Evolutionary conservation across 2,888 invertebrate species (phyloP).

Genomic region (Abscondita cerata): DNA sequence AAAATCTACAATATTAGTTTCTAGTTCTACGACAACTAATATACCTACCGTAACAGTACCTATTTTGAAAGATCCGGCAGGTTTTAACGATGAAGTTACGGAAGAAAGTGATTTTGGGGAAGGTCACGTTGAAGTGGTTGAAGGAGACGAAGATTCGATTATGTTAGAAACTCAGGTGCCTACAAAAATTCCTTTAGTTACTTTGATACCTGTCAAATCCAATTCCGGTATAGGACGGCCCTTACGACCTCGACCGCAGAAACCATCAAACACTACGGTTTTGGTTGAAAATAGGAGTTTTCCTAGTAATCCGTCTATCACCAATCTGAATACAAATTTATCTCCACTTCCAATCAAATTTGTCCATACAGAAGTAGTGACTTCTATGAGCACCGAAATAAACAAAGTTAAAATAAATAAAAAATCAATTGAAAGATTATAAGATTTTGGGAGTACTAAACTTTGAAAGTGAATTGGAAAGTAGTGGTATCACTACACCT

Average conservation of each 20-base stretch:
- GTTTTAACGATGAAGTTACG: background rate
- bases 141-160: slow-evolving; percentile 52
- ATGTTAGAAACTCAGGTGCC: slow-evolving; percentile 46
- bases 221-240: slow-evolving; percentile 79
- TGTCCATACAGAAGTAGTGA: slow-evolving; percentile 43
- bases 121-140: slow-evolving; percentile 56
- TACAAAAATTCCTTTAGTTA: slow-evolving; percentile 62
- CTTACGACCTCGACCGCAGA: slow-evolving; percentile 69
- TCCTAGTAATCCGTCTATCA: slow-evolving; percentile 38
- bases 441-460: slow-evolving; percentile 51
- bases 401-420: slow-evolving; percentile 39
- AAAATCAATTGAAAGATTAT: slow-evolving; percentile 44
- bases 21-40: background rate
- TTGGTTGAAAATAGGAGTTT: slow-evolving; percentile 51
- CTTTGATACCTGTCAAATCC: slow-evolving; percentile 78
- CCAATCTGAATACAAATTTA: slow-evolving; percentile 28
- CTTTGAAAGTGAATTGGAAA: slow-evolving; percentile 48
- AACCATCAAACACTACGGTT: slow-evolving; percentile 48
- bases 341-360: slow-evolving; percentile 26
- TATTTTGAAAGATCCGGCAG: background rate
- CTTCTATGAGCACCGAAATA: slow-evolving; percentile 39
- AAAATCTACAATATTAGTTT: slow-evolving; percentile 11
- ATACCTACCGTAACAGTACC: background rate
- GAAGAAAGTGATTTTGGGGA: slow-evolving; percentile 44
- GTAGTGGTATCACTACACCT: slow-evolving; percentile 1